These are phyloP conservation scores for Camptogramma bilineatum DNA, from an alignment of 2,888 invertebrate species.

Conservation along the genomic window DNA sequence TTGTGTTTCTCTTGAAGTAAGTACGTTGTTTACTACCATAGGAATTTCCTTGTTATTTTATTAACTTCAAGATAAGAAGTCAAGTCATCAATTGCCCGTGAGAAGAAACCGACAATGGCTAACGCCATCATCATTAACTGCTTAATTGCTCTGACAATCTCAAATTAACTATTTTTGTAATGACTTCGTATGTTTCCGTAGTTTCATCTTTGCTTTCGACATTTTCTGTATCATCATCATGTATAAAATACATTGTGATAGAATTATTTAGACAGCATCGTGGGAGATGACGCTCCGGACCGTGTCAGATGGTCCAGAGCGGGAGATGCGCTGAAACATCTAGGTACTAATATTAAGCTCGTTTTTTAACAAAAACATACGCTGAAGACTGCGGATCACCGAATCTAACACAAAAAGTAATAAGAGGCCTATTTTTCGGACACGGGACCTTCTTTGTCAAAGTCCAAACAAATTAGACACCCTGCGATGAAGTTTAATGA, in stretches of 20 bases:
- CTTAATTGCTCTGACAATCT: conserved; percentile 59
- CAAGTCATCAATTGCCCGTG: conserved; percentile 47
- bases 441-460: neutral
- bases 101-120: conserved; percentile 61
- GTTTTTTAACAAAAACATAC: too few species aligned
- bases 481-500: neutral
- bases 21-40: neutral
- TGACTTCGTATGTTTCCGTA: conserved; percentile 41
- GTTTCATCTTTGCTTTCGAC: conserved; percentile 36
- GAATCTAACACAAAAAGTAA: neutral
- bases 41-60: conserved; percentile 51
- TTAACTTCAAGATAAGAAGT: conserved; percentile 45
- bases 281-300: too few species aligned
- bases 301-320: too few species aligned
- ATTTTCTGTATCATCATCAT: conserved; percentile 3
- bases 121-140: conserved; percentile 47
- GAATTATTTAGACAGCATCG: too few species aligned
- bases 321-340: too few species aligned
- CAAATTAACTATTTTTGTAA: conserved; percentile 59
- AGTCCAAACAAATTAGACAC: neutral
- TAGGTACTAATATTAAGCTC: too few species aligned
- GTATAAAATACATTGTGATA: neutral
- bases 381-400: too few species aligned
- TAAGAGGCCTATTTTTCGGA: neutral
- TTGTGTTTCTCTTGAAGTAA: neutral